Base-by-base conservation (phyloP, 2,888 invertebrate species). In the Ethmia dodecea region DNA sequence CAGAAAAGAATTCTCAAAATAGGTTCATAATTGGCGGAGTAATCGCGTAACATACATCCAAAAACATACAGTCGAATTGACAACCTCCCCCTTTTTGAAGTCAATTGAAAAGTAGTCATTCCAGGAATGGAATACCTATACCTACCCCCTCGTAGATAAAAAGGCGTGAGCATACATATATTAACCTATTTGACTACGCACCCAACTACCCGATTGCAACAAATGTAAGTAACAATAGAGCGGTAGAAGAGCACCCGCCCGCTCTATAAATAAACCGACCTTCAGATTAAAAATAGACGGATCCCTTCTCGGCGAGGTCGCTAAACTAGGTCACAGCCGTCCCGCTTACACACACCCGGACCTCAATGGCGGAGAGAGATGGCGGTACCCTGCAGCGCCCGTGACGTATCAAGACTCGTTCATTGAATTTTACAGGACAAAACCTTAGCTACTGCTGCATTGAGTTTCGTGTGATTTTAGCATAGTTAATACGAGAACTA, bases 251-350 rank as follows among this genome's bases (percentile, higher is more conserved):
- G n/a, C 20, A 3, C 11, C 31, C 27, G 4, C 33, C 55, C 50
- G 50, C 47, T 65, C 78, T 81, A 84, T 83, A 80, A 80, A 86
- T 86, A 86, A 70, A 73, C 55, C 80, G 86, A 86, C 86, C 86
- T 86, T 86, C 83, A 81, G 77, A 65, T 76, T 81, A 83, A 79
- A 86, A 84, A 86, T 86, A 86, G 86, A 84, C 64, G 68, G 62
- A 74, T 76, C 83, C 77, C 78, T 65, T 66, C 73, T 70, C 64
- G 70, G 60, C 74, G 83, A 78, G 84, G 81, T 84, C 78, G 71
- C 68, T 59, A 77, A 86, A 83, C 77, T 86, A 60, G 84, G 84
- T 84, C 86, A 84, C 60, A 60, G 57, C 34, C 52, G 31, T 35
- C 60, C 78, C 54, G 20, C 3, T 13, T 30, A 18, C 6, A n/a